Conservation (phyloP, 2,113 vertebrate genomes). For the Manacus vitellinus region DNA sequence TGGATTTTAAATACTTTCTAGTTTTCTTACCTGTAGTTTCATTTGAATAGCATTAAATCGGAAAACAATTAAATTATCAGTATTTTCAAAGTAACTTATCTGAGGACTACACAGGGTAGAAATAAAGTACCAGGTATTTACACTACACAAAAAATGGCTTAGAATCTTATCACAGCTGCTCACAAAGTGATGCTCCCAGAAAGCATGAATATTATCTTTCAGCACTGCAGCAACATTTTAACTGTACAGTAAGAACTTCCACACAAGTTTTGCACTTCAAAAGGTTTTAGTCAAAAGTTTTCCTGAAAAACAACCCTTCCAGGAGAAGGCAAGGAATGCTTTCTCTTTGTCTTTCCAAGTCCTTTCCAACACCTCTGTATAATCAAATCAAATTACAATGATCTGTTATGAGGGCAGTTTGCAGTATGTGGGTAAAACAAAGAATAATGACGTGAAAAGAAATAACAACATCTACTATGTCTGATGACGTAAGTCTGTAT, state of each 20-base stretch:
- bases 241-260: neutral
- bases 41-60: neutral
- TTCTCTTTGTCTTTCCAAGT: neutral
- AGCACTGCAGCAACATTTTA: neutral
- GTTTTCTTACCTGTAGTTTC: neutral
- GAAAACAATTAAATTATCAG: neutral
- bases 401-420: neutral
- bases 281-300: neutral
- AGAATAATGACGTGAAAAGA: neutral
- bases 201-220: neutral
- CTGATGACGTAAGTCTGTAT: neutral
- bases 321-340: neutral
- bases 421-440: neutral
- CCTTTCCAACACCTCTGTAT: neutral
- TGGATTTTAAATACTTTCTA: neutral
- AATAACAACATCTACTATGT: neutral
- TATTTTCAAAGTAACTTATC: neutral
- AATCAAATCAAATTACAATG: neutral
- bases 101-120: neutral
- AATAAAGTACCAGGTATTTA: neutral
- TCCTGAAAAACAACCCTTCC: neutral
- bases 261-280: neutral
- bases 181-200: neutral
- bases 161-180: neutral
- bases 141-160: neutral